Conservation (phyloP, 2,113 vertebrate species). For the Odocoileus hemionus region DNA sequence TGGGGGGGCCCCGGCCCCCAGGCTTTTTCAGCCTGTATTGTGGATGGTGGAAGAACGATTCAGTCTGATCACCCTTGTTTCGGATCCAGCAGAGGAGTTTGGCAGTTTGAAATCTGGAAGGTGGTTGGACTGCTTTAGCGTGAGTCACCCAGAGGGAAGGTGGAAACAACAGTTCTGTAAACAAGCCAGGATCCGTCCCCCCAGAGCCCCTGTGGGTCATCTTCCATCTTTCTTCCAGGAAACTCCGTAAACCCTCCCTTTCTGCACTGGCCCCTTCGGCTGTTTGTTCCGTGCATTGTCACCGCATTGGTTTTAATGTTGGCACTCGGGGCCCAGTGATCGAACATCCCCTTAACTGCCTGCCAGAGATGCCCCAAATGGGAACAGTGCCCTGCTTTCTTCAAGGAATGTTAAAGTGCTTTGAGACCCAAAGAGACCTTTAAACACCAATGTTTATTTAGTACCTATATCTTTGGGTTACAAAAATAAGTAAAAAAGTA, state of each 20-base stretch:
- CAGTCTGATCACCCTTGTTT: neutral
- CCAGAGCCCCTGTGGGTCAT: neutral
- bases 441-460: neutral
- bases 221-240: neutral
- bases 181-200: neutral
- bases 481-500: neutral
- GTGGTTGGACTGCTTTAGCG: neutral
- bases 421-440: neutral
- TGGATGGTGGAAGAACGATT: neutral
- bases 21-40: neutral
- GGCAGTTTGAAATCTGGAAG: slow-evolving; percentile 14
- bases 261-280: neutral
- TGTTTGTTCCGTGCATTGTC: neutral
- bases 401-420: neutral
- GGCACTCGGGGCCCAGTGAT: neutral
- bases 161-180: neutral
- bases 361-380: neutral
- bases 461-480: neutral
- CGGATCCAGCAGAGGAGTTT: neutral
- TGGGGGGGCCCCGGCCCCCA: accelerated
- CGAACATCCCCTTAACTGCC: neutral
- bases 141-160: slow-evolving; percentile 3
- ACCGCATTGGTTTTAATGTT: neutral
- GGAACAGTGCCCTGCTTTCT: neutral
- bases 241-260: neutral